These are phyloP conservation scores for Agonopterix arenella DNA, from an alignment of 2,888 invertebrate genomes.

Conservation along the genomic window DNA sequence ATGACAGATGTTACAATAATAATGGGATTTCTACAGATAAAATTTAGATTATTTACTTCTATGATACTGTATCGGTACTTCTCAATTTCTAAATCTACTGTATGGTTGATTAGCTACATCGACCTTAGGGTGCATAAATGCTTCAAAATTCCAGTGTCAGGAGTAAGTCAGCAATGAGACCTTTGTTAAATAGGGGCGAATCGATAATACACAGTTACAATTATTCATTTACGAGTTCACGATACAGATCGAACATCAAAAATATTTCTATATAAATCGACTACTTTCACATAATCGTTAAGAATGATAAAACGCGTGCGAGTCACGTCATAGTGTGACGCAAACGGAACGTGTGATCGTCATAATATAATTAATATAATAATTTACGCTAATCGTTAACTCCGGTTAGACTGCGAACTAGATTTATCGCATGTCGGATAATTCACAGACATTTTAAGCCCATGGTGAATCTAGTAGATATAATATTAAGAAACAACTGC, in stretches of 20 bases:
- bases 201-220: slow-evolving; percentile 58
- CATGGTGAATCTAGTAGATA: slow-evolving; percentile 12
- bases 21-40: slow-evolving; percentile 67
- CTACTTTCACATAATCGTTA: slow-evolving; percentile 61
- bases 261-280: slow-evolving; percentile 67
- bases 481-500: slow-evolving; percentile 16
- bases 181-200: slow-evolving; percentile 51
- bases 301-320: slow-evolving; percentile 50
- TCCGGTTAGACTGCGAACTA: slow-evolving; percentile 19
- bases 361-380: slow-evolving; percentile 5
- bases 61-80: slow-evolving; percentile 72
- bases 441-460: slow-evolving; percentile 28
- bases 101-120: slow-evolving; percentile 60
- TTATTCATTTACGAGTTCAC: slow-evolving; percentile 58
- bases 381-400: slow-evolving; percentile 43
- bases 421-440: slow-evolving; percentile 22
- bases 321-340: slow-evolving; percentile 32
- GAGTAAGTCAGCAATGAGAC: slow-evolving; percentile 48
- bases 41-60: slow-evolving; percentile 59
- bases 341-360: slow-evolving; percentile 38
- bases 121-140: slow-evolving; percentile 69
- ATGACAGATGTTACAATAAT: slow-evolving; percentile 60
- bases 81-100: slow-evolving; percentile 65
- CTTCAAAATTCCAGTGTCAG: slow-evolving; percentile 62
- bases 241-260: slow-evolving; percentile 72